Conservation (phyloP, 1,140 invertebrate species). For the Elymnias hypermnestra region DNA sequence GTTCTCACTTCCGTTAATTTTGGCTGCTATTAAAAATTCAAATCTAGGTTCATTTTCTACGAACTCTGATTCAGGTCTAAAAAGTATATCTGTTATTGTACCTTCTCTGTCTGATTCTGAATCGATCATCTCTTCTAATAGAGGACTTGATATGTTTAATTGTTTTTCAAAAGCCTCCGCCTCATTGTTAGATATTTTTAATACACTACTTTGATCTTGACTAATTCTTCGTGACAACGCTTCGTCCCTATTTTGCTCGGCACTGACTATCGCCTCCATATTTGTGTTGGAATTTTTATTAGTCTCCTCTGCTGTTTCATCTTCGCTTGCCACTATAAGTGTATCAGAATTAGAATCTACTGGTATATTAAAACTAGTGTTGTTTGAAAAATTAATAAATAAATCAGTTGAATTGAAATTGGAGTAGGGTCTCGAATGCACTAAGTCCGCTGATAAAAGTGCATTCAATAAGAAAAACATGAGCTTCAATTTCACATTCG, state of each 20-base stretch:
- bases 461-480: conserved; percentile 61
- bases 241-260: conserved; percentile 58
- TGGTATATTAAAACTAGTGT: conserved; percentile 50
- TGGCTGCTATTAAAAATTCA: conserved; percentile 56
- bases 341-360: conserved; percentile 63
- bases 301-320: conserved; percentile 45
- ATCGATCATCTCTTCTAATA: conserved; percentile 61
- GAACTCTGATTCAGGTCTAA: conserved; percentile 48
- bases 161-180: conserved; percentile 50
- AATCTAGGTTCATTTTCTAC: conserved; percentile 42
- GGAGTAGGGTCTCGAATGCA: conserved; percentile 49
- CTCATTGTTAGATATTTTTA: conserved; percentile 45
- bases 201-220: conserved; percentile 38
- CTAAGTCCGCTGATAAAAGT: conserved; percentile 50
- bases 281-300: conserved; percentile 49
- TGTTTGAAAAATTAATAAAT: conserved; percentile 39
- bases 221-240: conserved; percentile 45
- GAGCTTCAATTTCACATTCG: conserved; percentile 59
- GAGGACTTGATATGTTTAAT: conserved; percentile 61
- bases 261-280: conserved; percentile 53
- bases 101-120: conserved; percentile 64
- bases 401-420: conserved; percentile 43
- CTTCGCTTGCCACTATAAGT: conserved; percentile 52
- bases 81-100: conserved; percentile 59
- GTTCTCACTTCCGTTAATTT: conserved; percentile 45